Percentiles rank a stretch among this genome's conserved stretches.
Evolutionary conservation across 2,113 vertebrate genomes (phyloP).

Genomic region (Pteruthius melanotis): DNA sequence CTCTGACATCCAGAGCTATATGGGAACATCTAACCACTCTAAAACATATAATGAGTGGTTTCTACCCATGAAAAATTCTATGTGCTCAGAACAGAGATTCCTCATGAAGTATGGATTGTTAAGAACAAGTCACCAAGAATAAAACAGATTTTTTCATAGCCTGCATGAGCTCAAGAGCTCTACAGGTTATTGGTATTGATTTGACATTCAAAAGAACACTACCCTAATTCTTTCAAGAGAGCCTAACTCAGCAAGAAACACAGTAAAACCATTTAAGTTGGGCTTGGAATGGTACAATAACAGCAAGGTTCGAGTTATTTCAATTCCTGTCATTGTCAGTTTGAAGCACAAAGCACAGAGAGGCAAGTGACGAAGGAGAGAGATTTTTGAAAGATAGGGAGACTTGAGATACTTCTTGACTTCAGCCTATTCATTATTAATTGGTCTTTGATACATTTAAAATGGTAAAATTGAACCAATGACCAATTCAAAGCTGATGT

Average conservation of each 20-base stretch:
- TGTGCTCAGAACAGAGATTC: neutral
- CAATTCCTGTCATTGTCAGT: neutral
- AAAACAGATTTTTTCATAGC: neutral
- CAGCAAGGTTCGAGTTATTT: neutral
- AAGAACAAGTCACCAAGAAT: neutral
- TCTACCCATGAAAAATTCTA: neutral
- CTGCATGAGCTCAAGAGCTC: neutral
- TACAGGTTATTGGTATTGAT: constrained; percentile 40
- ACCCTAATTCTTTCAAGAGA: neutral
- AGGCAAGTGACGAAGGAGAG: neutral
- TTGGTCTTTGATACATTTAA: neutral
- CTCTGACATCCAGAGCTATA: neutral
- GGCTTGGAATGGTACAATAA: neutral
- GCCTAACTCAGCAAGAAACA: neutral
- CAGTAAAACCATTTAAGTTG: neutral
- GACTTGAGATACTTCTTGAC: neutral
- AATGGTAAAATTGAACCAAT: neutral
- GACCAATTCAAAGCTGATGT: neutral
- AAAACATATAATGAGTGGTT: neutral
- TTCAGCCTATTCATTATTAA: neutral
- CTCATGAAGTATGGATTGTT: neutral
- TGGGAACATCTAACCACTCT: neutral
- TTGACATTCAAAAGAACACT: constrained; percentile 21
- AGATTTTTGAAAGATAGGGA: neutral
- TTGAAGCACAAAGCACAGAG: neutral